Evolutionary conservation across 1,140 invertebrate species (phyloP), one percentile per base, ranked within the genome.

Genomic region (Drosophila ficusphila): DNA sequence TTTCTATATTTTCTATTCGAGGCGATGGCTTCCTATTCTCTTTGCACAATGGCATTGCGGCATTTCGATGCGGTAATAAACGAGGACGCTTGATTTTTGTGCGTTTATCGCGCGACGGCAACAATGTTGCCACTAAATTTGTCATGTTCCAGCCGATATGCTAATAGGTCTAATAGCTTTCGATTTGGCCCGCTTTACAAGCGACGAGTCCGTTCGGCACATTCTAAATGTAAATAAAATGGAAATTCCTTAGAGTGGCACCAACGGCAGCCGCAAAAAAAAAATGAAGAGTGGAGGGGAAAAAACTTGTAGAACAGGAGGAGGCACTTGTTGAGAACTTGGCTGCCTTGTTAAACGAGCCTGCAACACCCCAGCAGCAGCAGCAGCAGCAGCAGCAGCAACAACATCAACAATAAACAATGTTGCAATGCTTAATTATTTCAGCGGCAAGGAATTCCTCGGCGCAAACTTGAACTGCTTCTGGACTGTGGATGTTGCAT

Each of bases 361-460:
- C 82, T 88, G 81, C 82, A 86, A 85, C 81, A 85, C 79, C 79
- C 67, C 79, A 81, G 47, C 77, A 79, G 58, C 65, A 52, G 38
- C 54, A 31, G 38, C 54, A 46, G n/a, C 25, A 57, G 8, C 57
- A 29, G 23, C 57, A 68, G 14, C 56, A 70, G 31, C 65, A 52
- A 31, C 57, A 61, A 36, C 53, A 78, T 60, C 79, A 68, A 86
- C 81, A 86, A 86, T 77, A 86, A 86, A 88, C 82, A 88, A 88
- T 88, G 82, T 88, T 88, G 82, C 82, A 88, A 88, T 88, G 82
- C 82, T 88, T 88, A 88, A 88, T 88, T 88, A 88, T 88, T 88
- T 88, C 82, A 88, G 82, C 82, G 82, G 82, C 82, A 88, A 88
- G 82, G 82, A 88, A 88, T 88, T 88, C 82, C 82, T 86, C 42